Percentiles rank a stretch among this genome's conserved stretches.
Conservation (phyloP, 2,888 invertebrate genomes). For the Drosophila mimica region DNA sequence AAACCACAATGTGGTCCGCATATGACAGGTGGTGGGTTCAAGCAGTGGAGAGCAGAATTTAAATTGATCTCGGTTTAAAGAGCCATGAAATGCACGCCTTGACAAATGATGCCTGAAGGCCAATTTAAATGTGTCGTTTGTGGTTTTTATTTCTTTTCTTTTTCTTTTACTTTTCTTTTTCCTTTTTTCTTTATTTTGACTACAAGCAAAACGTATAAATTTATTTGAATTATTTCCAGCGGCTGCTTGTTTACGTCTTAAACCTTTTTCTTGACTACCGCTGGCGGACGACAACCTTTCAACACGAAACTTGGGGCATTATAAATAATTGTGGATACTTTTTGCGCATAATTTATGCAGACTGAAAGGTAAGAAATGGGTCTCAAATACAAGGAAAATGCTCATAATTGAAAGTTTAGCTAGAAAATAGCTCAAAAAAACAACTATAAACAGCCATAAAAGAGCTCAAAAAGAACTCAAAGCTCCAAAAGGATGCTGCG, state of each 20-base stretch:
- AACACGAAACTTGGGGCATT: slow-evolving; percentile 56
- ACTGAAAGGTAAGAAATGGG: slow-evolving; percentile 33
- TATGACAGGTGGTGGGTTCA: slow-evolving; percentile 17
- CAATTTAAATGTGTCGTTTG: slow-evolving; percentile 57
- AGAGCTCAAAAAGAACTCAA: slow-evolving; percentile 21
- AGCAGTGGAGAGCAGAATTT: slow-evolving; percentile 14
- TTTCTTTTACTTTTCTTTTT: neutral
- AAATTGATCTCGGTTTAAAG: slow-evolving; percentile 37
- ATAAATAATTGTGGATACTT: slow-evolving; percentile 66
- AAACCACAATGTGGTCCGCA: slow-evolving; percentile 12
- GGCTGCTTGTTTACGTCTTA: slow-evolving; percentile 43
- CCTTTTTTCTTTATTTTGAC: slow-evolving; percentile 7
- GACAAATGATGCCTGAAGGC: slow-evolving; percentile 67
- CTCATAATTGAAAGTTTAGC: slow-evolving; percentile 37
- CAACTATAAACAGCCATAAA: slow-evolving; percentile 10
- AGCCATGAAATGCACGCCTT: slow-evolving; percentile 53
- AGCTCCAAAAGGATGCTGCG: slow-evolving; percentile 1
- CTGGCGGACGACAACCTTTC: slow-evolving; percentile 51
- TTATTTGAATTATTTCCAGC: slow-evolving; percentile 66
- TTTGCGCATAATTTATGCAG: slow-evolving; percentile 64
- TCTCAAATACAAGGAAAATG: slow-evolving; percentile 10
- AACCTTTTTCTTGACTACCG: slow-evolving; percentile 49
- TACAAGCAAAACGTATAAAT: slow-evolving; percentile 53
- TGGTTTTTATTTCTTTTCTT: slow-evolving; percentile 10
- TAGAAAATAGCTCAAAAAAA: slow-evolving; percentile 23